These are phyloP conservation scores for Drosophila prostipennis DNA, from an alignment of 2,888 invertebrate genomes.

Conservation along the genomic window DNA sequence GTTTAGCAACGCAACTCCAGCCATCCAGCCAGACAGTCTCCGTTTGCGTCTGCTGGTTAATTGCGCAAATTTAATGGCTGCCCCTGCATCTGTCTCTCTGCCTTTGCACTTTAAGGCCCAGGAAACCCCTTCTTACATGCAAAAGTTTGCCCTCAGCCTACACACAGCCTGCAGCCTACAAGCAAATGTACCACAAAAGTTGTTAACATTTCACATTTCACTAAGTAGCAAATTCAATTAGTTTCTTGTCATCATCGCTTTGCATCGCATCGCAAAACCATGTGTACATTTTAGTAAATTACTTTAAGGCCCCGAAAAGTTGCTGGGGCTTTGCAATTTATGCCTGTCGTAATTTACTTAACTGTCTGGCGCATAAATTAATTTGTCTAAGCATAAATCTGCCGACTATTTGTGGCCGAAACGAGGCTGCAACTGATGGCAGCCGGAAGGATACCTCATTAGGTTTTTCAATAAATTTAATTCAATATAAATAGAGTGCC, in stretches of 20 bases:
- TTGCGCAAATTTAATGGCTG: slow-evolving; percentile 67
- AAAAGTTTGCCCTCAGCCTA: slow-evolving; percentile 30
- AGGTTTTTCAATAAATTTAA: slow-evolving; percentile 77
- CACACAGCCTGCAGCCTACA: slow-evolving; percentile 46
- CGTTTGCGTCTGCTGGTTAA: slow-evolving; percentile 62
- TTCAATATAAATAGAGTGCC: slow-evolving; percentile 70
- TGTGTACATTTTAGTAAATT: slow-evolving; percentile 62
- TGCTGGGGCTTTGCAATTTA: slow-evolving; percentile 57
- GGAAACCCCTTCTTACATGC: not conserved
- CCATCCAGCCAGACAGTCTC: slow-evolving; percentile 31
- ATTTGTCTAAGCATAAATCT: slow-evolving; percentile 70
- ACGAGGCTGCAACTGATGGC: slow-evolving; percentile 51
- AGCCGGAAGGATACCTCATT: slow-evolving; percentile 62
- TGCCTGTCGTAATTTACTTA: slow-evolving; percentile 64
- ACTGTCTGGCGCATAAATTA: slow-evolving; percentile 71
- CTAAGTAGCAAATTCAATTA: slow-evolving; percentile 80
- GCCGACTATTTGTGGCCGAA: slow-evolving; percentile 52
- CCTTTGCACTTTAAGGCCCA: slow-evolving; percentile 61
- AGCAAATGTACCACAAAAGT: slow-evolving; percentile 59
- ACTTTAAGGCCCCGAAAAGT: slow-evolving; percentile 56
- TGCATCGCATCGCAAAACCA: slow-evolving; percentile 5
- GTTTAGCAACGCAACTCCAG: slow-evolving; percentile 48
- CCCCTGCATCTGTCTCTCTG: slow-evolving; percentile 49
- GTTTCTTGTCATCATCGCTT: slow-evolving; percentile 46
- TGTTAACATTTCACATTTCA: slow-evolving; percentile 76